Conservation (phyloP, 2,797 vertebrate genomes). For the Cichlasoma orientale region DNA sequence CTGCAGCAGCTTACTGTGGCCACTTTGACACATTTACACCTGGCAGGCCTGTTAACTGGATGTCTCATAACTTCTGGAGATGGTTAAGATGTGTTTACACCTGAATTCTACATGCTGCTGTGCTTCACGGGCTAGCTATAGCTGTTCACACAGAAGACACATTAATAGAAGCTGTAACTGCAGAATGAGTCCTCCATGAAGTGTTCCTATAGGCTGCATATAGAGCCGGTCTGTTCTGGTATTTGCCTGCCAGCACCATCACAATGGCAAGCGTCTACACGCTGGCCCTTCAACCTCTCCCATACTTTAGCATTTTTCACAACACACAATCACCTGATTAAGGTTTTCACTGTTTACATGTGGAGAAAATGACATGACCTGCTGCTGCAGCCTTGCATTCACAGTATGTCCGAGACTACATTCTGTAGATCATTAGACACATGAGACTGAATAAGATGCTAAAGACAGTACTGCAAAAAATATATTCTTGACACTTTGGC, state of each 20-base stretch:
- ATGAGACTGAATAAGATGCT: neutral
- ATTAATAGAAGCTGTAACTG: slow-evolving; percentile 1
- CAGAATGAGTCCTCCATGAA: neutral
- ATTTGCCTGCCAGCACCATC: slow-evolving; percentile 76
- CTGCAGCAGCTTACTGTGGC: neutral
- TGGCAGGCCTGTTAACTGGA: neutral
- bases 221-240: slow-evolving; percentile 63
- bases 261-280: slow-evolving; percentile 83
- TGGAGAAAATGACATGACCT: neutral
- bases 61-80: neutral
- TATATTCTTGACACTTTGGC: neutral
- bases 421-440: neutral
- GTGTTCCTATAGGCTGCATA: slow-evolving; percentile 4
- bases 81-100: neutral
- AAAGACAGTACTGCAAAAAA: neutral
- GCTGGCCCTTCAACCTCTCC: slow-evolving; percentile 57
- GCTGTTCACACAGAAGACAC: neutral
- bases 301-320: neutral
- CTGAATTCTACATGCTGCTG: neutral
- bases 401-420: too few relatives aligned
- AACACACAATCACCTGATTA: neutral
- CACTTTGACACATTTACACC: neutral
- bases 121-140: neutral
- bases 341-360: neutral
- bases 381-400: neutral